Conservation (phyloP, 2,113 vertebrate genomes). For the Amphiprion ocellaris region DNA sequence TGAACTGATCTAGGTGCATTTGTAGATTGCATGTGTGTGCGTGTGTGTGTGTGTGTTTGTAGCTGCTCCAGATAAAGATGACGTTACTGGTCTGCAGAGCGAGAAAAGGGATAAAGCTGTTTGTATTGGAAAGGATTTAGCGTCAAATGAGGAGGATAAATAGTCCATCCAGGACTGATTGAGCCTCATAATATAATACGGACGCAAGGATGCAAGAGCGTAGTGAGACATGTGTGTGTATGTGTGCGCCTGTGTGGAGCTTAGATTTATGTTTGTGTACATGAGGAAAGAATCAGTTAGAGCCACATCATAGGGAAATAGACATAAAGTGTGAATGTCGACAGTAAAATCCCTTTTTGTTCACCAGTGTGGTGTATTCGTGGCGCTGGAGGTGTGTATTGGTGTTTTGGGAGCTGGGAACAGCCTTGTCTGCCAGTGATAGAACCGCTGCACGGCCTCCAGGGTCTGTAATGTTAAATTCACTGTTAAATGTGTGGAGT, state of each 20-base stretch:
- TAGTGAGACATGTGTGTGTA: conserved; percentile 24
- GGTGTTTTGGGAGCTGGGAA: conserved; percentile 21
- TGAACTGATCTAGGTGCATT: conserved; percentile 62
- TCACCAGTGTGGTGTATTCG: conserved; percentile 21
- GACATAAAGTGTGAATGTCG: conserved; percentile 1
- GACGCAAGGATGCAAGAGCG: conserved; percentile 24
- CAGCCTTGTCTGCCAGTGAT: conserved; percentile 27
- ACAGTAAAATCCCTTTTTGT: conserved; percentile 54
- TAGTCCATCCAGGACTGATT: conserved; percentile 68
- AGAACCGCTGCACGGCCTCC: conserved; percentile 30
- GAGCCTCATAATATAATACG: conserved; percentile 57
- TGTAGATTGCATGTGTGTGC: conserved; percentile 37
- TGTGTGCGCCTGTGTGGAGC: conserved; percentile 33
- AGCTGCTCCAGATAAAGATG: conserved; percentile 62
- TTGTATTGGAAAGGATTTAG: conserved; percentile 76
- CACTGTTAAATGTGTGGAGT: conserved; percentile 54
- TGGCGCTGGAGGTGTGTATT: conserved; percentile 19
- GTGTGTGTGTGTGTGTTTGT: conserved; percentile 53
- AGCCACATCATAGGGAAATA: conserved; percentile 13
- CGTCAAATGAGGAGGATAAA: conserved; percentile 71
- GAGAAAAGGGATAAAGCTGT: conserved; percentile 70
- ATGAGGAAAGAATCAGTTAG: conserved; percentile 31
- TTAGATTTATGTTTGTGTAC: conserved; percentile 37
- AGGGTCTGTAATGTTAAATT: conserved; percentile 60
- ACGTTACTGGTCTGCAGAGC: conserved; percentile 51